Evolutionary conservation across 2,888 invertebrate species (phyloP).

Genomic region (Ectropis crepuscularia): DNA sequence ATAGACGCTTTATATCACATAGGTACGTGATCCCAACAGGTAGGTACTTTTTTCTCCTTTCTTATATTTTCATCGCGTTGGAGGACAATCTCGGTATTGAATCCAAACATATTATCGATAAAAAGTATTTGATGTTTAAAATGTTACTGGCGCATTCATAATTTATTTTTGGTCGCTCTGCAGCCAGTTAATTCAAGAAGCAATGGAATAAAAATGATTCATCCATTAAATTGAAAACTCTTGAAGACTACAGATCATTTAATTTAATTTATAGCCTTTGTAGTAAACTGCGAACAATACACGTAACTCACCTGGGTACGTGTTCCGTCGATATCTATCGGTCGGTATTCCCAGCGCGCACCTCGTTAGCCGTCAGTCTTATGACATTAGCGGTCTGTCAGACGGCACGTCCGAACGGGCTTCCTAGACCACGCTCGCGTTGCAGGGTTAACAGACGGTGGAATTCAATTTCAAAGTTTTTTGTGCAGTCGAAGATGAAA

Average conservation of each 20-base stretch:
- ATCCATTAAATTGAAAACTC: not conserved
- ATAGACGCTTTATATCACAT: no score
- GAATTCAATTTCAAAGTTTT: constrained; percentile 21
- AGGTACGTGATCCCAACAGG: no score
- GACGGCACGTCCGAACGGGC: constrained; percentile 46
- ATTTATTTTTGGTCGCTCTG: no score
- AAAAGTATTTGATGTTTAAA: no score
- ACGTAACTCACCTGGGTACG: constrained; percentile 2
- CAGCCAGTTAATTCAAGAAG: no score
- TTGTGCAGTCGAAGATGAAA: constrained; percentile 1
- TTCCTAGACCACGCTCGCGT: constrained; percentile 43
- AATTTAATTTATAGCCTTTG: constrained; percentile 14
- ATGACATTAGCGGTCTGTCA: constrained; percentile 69
- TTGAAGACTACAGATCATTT: constrained; percentile 11
- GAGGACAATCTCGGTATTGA: no score
- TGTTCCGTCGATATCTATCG: constrained; percentile 18
- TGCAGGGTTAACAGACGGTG: constrained; percentile 42
- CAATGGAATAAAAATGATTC: no score
- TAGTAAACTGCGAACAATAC: constrained; percentile 10
- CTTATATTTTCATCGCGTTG: no score
- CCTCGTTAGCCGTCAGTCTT: constrained; percentile 70
- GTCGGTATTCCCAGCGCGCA: constrained; percentile 55
- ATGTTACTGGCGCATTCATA: no score
- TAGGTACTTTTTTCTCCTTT: no score
- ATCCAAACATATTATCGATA: no score